Evolutionary conservation across 2,888 invertebrate genomes (phyloP).

Genomic region (Dasypogon diadema): DNA sequence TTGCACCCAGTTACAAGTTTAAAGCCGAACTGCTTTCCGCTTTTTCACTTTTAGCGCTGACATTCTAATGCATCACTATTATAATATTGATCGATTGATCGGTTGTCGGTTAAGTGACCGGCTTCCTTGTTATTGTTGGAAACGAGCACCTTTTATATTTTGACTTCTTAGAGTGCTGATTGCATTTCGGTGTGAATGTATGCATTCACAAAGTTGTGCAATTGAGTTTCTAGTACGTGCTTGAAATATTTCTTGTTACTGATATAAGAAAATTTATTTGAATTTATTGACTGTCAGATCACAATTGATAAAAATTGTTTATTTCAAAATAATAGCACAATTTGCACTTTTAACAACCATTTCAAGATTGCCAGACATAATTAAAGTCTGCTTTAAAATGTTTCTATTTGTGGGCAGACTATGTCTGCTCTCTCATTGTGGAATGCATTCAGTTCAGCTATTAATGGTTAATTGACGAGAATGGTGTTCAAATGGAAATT

Average conservation of each 20-base stretch:
- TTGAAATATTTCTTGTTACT: too few species aligned
- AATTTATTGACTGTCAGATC: not conserved
- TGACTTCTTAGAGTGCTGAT: not conserved
- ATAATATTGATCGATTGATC: conserved; percentile 14
- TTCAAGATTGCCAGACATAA: conserved; percentile 9
- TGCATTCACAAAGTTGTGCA: not conserved
- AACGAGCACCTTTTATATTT: conserved; percentile 17
- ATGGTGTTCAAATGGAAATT: not conserved
- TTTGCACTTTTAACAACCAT: not conserved
- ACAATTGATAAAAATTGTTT: conserved; percentile 5
- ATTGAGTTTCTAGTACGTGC: not conserved
- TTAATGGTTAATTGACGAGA: conserved; percentile 15
- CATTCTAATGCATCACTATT: not conserved
- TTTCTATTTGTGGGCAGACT: not conserved
- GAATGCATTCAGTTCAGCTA: not conserved
- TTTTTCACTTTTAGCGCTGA: conserved; percentile 1
- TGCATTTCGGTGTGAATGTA: not conserved
- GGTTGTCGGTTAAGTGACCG: conserved; percentile 2
- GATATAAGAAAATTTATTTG: too few species aligned
- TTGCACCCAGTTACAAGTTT: not conserved
- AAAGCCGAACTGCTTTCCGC: not conserved
- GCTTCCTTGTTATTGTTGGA: conserved; percentile 30
- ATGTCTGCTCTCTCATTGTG: not conserved
- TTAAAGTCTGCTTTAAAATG: not conserved
- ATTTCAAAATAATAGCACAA: conserved; percentile 5